phyloP scores from a whole-genome alignment of 1,140 invertebrate species.

The Colletes latitarsis region DNA sequence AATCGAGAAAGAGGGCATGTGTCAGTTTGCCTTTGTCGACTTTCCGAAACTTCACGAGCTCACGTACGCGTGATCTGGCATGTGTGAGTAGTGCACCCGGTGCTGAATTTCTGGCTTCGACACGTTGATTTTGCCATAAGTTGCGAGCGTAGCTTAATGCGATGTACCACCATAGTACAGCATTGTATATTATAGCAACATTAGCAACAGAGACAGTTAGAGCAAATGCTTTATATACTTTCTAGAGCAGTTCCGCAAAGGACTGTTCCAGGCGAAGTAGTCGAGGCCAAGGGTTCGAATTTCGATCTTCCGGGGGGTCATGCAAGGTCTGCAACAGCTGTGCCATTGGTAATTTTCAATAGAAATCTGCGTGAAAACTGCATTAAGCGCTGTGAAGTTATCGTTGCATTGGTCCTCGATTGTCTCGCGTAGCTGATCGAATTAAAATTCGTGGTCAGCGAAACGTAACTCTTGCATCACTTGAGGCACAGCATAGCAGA shows the following conservation, averaged over 20 bases:
- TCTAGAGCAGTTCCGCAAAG: too few relatives aligned
- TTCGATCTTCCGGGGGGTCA: too few relatives aligned
- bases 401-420: not conserved
- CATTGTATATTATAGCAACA: conserved; percentile 42
- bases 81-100: too few relatives aligned
- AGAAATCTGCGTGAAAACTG: conserved; percentile 30
- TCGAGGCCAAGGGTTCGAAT: too few relatives aligned
- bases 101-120: too few relatives aligned
- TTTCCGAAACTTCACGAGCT: too few relatives aligned
- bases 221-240: too few relatives aligned
- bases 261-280: too few relatives aligned
- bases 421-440: conserved; percentile 32
- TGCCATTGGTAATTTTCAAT: conserved; percentile 54
- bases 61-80: too few relatives aligned
- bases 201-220: conserved; percentile 44
- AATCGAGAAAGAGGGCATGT: too few relatives aligned
- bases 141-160: not conserved
- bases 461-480: conserved; percentile 43
- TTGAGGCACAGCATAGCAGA: conserved; percentile 43
- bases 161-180: conserved; percentile 33
- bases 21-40: too few relatives aligned
- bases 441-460: conserved; percentile 39
- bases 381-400: conserved; percentile 20
- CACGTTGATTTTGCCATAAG: too few relatives aligned
- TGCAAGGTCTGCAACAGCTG: conserved; percentile 32